These are phyloP conservation scores for Mus caroli DNA, from an alignment of 2,797 vertebrate genomes.

Conservation along the genomic window DNA sequence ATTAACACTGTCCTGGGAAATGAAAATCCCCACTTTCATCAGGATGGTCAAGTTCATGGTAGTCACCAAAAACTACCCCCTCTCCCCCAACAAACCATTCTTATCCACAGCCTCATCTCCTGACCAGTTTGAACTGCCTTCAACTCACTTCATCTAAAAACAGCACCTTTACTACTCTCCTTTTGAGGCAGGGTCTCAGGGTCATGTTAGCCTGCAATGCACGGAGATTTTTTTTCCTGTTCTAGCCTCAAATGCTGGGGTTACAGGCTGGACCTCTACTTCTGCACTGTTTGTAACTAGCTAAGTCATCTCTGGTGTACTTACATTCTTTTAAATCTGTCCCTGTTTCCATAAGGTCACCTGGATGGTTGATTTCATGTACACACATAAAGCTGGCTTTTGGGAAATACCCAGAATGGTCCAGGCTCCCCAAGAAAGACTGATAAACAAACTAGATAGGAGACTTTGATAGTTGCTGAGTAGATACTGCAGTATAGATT, in stretches of 20 bases:
- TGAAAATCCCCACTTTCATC: constrained; percentile 51
- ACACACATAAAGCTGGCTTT: constrained; percentile 35
- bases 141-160: background rate
- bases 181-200: background rate
- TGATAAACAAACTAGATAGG: background rate
- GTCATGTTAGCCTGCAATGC: background rate
- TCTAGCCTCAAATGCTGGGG: background rate
- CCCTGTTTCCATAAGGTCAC: background rate
- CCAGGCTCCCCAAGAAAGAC: constrained; percentile 24
- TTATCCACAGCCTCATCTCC: background rate
- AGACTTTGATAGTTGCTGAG: constrained; percentile 16
- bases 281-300: background rate
- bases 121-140: background rate
- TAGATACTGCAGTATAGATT: background rate
- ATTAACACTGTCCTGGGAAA: constrained; percentile 30
- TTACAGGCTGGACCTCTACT: background rate
- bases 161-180: background rate
- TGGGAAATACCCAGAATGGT: constrained; percentile 44
- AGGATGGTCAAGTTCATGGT: background rate
- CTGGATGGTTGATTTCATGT: constrained; percentile 31
- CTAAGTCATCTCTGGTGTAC: constrained; percentile 46
- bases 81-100: constrained; percentile 16
- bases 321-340: background rate
- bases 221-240: background rate
- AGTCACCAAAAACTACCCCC: constrained; percentile 53